Base-by-base conservation (phyloP, 2,888 invertebrate species). In the Portevinia maculata region DNA sequence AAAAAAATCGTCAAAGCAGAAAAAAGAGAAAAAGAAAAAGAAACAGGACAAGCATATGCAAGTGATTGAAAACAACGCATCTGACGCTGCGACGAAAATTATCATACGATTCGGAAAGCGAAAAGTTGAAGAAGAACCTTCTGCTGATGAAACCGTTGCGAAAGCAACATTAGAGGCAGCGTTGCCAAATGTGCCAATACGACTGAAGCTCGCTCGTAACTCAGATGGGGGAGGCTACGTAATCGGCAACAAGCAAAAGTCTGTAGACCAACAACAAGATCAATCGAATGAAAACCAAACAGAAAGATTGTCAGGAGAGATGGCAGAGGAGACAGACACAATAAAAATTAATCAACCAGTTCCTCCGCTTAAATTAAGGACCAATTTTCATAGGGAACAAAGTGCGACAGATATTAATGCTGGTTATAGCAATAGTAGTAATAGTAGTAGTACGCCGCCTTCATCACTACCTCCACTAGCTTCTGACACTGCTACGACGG, bases 141-240 rank as follows among this genome's bases (percentile, higher is more conserved):
- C 13, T 11, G 53, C 15, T 3, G 76, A 62, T 11, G 69, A 70
- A 7, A 67, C 17, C 15, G 13, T 17, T n/a, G 57, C 19, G 9
- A 67, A 76, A 21, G 13, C 34, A 1, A 13, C 62, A 44, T n/a
- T 62, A 48, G 73, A 69, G 34, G 11, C 57, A 62, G 46, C 60
- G 8, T 52, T 84, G n/a, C 81, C 79, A n/a, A 93, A 94, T 86
- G 94, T 95, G 34, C 96, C 96, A 11, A 95, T 97, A 85, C 94
- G 96, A 85, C 93, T 97, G 91, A 97, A 97, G 93, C 90, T 97
- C 85, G 94, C 96, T 57, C 93, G 96, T 85, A 95, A 94, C 87
- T 94, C 95, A 81, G 95, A 95, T 87, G 97, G 97, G 84, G 95
- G 93, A 41, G 93, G 93, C 30, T 91, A 90, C 84, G 88, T 89